Percentiles rank a stretch among this genome's conserved stretches.
phyloP scores from a whole-genome alignment of 2,888 invertebrate genomes.

The Actias luna region DNA sequence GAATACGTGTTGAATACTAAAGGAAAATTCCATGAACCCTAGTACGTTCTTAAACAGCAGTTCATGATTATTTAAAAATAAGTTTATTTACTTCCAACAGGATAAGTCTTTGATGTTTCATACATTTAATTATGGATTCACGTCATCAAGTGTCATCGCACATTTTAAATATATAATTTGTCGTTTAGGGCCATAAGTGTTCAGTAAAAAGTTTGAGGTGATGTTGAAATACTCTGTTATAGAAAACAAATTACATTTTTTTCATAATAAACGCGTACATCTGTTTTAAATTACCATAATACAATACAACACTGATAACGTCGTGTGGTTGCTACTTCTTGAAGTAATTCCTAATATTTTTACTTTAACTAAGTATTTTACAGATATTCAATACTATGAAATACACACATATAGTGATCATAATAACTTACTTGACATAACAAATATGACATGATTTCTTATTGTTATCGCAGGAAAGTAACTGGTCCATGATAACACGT shows the following conservation, averaged over 20 bases:
- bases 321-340: neutral
- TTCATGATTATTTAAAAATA: neutral
- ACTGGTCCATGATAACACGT: constrained; percentile 14
- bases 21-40: constrained; percentile 27
- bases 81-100: neutral
- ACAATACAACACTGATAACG: neutral
- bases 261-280: neutral
- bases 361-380: neutral
- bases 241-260: neutral
- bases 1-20: constrained; percentile 66
- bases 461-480: constrained; percentile 11
- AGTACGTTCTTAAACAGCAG: constrained; percentile 3
- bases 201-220: too few relatives aligned
- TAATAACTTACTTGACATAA: neutral
- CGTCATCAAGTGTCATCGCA: too few relatives aligned
- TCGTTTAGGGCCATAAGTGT: too few relatives aligned
- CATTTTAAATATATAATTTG: too few relatives aligned
- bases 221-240: neutral
- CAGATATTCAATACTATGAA: neutral
- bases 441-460: constrained; percentile 5
- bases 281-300: neutral
- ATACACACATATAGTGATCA: neutral
- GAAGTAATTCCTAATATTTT: neutral
- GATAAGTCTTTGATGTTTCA: neutral
- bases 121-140: too few relatives aligned